Evolutionary conservation across 1,140 invertebrate genomes (phyloP), one percentile per base, ranked within the genome.

Genomic region (Laupala kohalensis): DNA sequence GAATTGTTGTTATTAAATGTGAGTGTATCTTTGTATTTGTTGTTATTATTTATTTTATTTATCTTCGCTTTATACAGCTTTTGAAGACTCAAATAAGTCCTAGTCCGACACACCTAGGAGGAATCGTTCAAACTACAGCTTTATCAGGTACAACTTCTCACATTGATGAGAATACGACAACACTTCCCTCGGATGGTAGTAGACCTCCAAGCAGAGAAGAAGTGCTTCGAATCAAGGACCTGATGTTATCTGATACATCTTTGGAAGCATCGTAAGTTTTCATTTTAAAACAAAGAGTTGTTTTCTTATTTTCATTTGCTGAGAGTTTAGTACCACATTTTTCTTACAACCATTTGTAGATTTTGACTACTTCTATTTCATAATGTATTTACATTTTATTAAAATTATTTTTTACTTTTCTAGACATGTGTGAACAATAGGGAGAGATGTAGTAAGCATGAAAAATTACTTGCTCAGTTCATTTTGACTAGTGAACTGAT

Each of bases 201-300:
- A 53, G 12, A n/a, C 25, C 69, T 19, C 63, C 69, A 25, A 64
- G 69, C 25, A 62, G 53, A 62, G 53, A 30, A 27, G 69, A 70
- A n/a, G 6, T 70, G 53, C 69, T 70, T 13, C 23, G 24, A 30
- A 70, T 70, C 23, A 70, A 70, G 23, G 37, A 70, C 13, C 37
- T 70, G 23, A 62, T 70, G 19, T 24, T 70, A n/a, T 62, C 24
- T 53, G 69, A 70, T 53, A 62, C 69, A 12, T 70, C 69, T 9
- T 24, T 70, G 63, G 69, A 70, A 70, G 69, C 69, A 25, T 70
- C 69, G 69, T 70, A 70, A 70, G 69, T 70, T n/a, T n/a, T n/a
- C n/a, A n/a, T n/a, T n/a, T n/a, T n/a, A n/a, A n/a, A n/a, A n/a
- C n/a, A n/a, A n/a, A n/a, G n/a, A n/a, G n/a, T n/a, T n/a, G n/a